Conservation (phyloP, 1,140 invertebrate genomes). For the Limonius californicus region DNA sequence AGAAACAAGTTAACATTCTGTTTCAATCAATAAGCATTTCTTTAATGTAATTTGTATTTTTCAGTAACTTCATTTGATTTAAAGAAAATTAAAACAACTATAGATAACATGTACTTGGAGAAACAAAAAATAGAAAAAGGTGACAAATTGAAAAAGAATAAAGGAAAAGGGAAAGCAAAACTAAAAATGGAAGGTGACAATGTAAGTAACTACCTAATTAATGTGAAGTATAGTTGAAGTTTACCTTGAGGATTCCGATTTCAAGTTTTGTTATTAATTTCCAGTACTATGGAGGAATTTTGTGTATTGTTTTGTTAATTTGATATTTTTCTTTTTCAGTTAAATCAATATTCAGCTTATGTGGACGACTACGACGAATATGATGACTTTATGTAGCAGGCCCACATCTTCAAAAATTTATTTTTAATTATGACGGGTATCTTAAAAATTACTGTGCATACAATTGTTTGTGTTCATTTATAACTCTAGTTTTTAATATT, state of each 20-base stretch:
- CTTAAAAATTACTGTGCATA: not conserved
- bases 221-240: not conserved
- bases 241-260: slow-evolving; percentile 18
- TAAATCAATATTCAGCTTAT: slow-evolving; percentile 56
- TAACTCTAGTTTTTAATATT: not conserved
- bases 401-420: not conserved
- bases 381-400: slow-evolving; percentile 65
- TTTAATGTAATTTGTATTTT: slow-evolving; percentile 14
- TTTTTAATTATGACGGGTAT: not conserved
- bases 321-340: slow-evolving; percentile 48
- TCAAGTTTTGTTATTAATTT: slow-evolving; percentile 18
- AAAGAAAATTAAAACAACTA: slow-evolving; percentile 74
- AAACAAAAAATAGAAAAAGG: slow-evolving; percentile 77
- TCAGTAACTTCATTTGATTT: slow-evolving; percentile 65
- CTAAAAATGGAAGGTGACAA: slow-evolving; percentile 70
- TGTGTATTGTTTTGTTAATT: too few species aligned
- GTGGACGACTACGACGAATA: slow-evolving; percentile 56
- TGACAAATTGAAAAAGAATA: slow-evolving; percentile 66
- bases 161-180: slow-evolving; percentile 71
- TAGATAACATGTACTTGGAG: slow-evolving; percentile 76
- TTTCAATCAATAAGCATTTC: too few species aligned
- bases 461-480: not conserved
- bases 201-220: slow-evolving; percentile 56
- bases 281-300: slow-evolving; percentile 11
- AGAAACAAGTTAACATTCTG: too few species aligned